Evolutionary conservation across 2,113 vertebrate genomes (phyloP), one percentile per base, ranked within the genome.

Genomic region (Entosphenus tridentatus): DNA sequence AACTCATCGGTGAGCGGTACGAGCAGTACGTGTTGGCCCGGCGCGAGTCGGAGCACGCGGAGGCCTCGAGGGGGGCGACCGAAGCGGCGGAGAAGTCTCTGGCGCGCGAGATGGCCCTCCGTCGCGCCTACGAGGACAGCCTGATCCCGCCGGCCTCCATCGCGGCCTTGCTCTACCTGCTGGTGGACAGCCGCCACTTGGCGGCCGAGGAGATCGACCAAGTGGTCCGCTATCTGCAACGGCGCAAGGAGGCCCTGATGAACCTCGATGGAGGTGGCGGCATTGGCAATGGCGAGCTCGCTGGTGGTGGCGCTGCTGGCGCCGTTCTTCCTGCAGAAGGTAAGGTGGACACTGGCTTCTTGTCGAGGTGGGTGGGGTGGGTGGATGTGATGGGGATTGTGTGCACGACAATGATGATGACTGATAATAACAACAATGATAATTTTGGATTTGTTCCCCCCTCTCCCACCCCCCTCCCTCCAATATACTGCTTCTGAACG

Each of bases 141-240:
- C 21, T 65, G 62, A n/a, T n/a, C 21, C n/a, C 62, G 21, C 62
- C 62, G 10, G n/a, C 62, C 21, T 9, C 62, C 62, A 21, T 65
- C 9, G n/a, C n/a, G n/a, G 62, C 62, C n/a, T 21, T 65, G 9
- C 62, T 65, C 62, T 65, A 16, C 62, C 21, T 65, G 3, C 8
- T 65, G 10, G 62, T 65, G n/a, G 62, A 65, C 21, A 21, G 62
- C n/a, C n/a, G 21, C n/a, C 62, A 65, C 62, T 21, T 65, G n/a
- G 21, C 62, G 10, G 62, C 21, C n/a, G 62, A 65, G 62, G 62
- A 65, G 62, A 65, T 65, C 62, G 62, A 65, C 62, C 21, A 21
- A 9, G 62, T 65, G 10, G 62, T 11, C 62, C n/a, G 21, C 62
- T 65, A 65, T 21, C 62, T 65, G n/a, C 8, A 65, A 16, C 62